These are phyloP conservation scores for Ctenopoma kingsleyae DNA, from an alignment of 2,797 vertebrate species.

Conservation along the genomic window DNA sequence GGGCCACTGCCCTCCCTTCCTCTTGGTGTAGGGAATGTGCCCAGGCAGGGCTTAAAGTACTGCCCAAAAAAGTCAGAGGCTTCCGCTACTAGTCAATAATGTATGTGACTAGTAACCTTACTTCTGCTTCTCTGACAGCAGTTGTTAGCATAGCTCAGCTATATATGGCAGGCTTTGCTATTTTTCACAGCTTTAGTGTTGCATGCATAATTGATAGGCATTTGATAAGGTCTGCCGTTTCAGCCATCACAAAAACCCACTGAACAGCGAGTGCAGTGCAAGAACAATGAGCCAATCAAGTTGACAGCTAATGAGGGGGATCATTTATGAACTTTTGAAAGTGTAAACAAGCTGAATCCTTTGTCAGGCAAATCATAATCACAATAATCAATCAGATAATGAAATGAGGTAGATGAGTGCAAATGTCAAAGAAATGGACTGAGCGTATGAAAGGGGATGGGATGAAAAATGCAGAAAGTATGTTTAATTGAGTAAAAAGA, in stretches of 20 bases:
- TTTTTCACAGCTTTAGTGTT: constrained; percentile 52
- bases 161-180: constrained; percentile 47
- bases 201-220: constrained; percentile 74
- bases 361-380: constrained; percentile 64
- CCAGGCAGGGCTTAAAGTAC: constrained; percentile 61
- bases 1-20: constrained; percentile 56
- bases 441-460: constrained; percentile 15
- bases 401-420: constrained; percentile 50
- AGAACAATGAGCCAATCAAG: constrained; percentile 63
- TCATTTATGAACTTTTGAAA: constrained; percentile 66
- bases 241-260: constrained; percentile 44
- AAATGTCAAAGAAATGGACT: constrained; percentile 63
- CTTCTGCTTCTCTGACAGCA: constrained; percentile 37
- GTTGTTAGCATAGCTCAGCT: constrained; percentile 66
- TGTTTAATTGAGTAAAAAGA: constrained; percentile 37
- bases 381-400: constrained; percentile 63
- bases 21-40: constrained; percentile 42
- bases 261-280: constrained; percentile 6
- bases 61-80: constrained; percentile 48
- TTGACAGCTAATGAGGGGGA: constrained; percentile 63
- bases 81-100: constrained; percentile 74
- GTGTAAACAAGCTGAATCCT: constrained; percentile 66
- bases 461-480: constrained; percentile 23
- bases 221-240: constrained; percentile 76
- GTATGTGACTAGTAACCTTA: constrained; percentile 47